Percentiles rank a stretch among this genome's conserved stretches.
Evolutionary conservation across 2,113 vertebrate species (phyloP).

Genomic region (Chloropsis cyanopogon): DNA sequence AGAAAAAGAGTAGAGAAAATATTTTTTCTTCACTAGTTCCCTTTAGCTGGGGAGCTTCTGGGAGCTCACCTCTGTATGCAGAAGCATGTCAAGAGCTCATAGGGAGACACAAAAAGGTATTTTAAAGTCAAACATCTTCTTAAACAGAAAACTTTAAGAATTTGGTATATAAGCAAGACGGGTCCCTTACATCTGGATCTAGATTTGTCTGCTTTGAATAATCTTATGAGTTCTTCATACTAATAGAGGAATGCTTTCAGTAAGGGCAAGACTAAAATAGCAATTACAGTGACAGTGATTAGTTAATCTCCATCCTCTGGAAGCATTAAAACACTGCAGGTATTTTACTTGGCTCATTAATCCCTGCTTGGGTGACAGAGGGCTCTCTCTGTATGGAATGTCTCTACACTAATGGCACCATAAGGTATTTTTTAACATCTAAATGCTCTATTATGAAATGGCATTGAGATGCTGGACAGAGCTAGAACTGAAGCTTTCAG

Average conservation of each 20-base stretch:
- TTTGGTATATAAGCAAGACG: not conserved
- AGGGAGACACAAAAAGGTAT: not conserved
- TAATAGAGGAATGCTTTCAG: not conserved
- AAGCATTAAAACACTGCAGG: constrained; percentile 37
- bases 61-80: not conserved
- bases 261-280: not conserved
- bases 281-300: constrained; percentile 17
- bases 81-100: not conserved
- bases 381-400: not conserved
- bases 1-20: not conserved
- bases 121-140: not conserved
- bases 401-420: constrained; percentile 7
- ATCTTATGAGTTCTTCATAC: not conserved
- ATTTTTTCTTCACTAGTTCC: not conserved
- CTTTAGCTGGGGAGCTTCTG: not conserved
- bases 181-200: not conserved
- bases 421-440: not conserved
- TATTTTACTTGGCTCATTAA: constrained; percentile 20
- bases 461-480: constrained; percentile 38
- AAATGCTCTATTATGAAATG: not conserved
- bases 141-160: not conserved
- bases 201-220: not conserved
- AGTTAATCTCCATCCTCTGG: not conserved
- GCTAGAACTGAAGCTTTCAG: constrained; percentile 16
- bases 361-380: not conserved